A percentile compares a stretch with the other conserved stretches of the same genome.
Evolutionary conservation across 2,888 invertebrate species (phyloP).

Genomic region (Andrena minutula): DNA sequence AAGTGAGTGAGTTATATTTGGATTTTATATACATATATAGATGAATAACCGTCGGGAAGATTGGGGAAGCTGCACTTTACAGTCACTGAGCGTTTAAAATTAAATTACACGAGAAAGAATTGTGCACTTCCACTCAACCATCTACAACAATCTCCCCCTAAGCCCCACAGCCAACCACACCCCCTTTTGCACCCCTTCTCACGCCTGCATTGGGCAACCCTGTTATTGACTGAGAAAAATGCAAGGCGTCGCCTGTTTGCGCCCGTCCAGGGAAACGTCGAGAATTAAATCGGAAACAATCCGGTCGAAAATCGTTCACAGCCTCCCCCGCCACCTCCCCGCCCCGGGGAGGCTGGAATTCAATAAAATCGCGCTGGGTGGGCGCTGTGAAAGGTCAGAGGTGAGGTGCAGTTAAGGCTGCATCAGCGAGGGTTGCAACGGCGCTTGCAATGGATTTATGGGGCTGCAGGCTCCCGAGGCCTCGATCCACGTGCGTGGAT

Average conservation of each 20-base stretch:
- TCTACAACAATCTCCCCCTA: neutral
- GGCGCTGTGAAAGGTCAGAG: constrained; percentile 47
- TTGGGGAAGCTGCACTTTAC: no score
- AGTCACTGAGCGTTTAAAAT: no score
- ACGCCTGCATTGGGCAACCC: neutral
- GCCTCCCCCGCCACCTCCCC: neutral
- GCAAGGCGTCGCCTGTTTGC: neutral
- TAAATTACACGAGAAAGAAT: no score
- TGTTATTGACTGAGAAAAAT: constrained; percentile 5
- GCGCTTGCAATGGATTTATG: constrained; percentile 26
- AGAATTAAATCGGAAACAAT: constrained; percentile 53
- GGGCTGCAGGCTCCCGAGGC: constrained; percentile 2
- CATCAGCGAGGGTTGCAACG: constrained; percentile 27
- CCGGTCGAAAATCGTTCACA: constrained; percentile 40
- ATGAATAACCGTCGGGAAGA: no score
- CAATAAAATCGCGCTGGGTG: constrained; percentile 43
- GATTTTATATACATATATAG: no score
- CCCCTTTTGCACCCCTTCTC: neutral
- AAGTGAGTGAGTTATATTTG: no score
- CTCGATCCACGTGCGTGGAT: constrained; percentile 9
- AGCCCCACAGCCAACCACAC: neutral
- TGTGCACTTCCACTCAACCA: neutral
- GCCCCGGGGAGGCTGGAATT: constrained; percentile 30
- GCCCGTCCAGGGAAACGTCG: neutral
- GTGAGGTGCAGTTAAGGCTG: constrained; percentile 48